Evolutionary conservation across 1,140 invertebrate genomes (phyloP).

Genomic region (Drosophila paulistorum): DNA sequence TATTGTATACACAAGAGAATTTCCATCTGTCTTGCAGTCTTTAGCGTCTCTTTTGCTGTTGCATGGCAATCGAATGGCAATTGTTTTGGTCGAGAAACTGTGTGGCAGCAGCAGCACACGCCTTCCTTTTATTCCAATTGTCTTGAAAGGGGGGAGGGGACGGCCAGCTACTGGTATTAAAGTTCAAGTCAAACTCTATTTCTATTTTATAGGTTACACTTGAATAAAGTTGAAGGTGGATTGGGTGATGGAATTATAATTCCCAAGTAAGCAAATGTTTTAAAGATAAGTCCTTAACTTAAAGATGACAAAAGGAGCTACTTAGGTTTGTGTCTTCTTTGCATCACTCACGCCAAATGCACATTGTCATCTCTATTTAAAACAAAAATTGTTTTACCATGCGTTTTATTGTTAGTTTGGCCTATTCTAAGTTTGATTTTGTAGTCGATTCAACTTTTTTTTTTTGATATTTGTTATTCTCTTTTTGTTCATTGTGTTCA

Average conservation of each 20-base stretch:
- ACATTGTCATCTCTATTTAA: not conserved
- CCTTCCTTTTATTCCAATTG: conserved; percentile 37
- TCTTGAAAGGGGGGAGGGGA: not conserved
- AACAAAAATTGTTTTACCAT: not conserved
- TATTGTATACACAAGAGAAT: not conserved
- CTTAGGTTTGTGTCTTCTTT: too few relatives aligned
- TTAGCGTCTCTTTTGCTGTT: conserved; percentile 4
- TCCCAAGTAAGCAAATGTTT: not conserved
- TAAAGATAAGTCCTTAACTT: too few relatives aligned
- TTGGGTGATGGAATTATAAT: not conserved
- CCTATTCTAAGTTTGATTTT: conserved; percentile 5
- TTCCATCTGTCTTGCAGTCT: conserved; percentile 26
- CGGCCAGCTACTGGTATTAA: conserved; percentile 55
- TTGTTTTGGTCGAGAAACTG: conserved; percentile 22
- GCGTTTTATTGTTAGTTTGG: not conserved
- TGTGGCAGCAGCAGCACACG: conserved; percentile 33
- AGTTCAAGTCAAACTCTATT: conserved; percentile 43
- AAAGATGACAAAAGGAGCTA: too few relatives aligned
- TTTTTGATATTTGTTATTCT: conserved; percentile 5
- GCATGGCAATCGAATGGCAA: conserved; percentile 46
- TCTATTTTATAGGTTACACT: conserved; percentile 1
- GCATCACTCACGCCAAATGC: not conserved
- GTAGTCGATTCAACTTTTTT: not conserved
- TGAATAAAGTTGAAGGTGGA: not conserved
- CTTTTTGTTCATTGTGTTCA: conserved; percentile 27